A percentile compares a stretch with the other conserved stretches of the same genome.
Evolutionary conservation across 2,113 vertebrate genomes (phyloP).

Genomic region (Galemys pyrenaicus): DNA sequence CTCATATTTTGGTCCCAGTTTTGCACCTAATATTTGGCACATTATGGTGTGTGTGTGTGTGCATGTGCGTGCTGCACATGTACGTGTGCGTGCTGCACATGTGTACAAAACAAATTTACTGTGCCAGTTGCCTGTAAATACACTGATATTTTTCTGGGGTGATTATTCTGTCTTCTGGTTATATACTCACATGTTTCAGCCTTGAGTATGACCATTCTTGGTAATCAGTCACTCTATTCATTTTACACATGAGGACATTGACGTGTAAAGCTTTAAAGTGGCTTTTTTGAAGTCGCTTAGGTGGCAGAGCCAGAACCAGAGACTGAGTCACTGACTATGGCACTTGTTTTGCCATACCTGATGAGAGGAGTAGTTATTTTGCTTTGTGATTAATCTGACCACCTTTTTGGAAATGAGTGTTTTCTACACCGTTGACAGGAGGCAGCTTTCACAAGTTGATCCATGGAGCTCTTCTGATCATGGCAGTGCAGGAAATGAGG

Average conservation of each 20-base stretch:
- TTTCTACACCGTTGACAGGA: background rate
- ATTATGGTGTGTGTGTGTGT: background rate
- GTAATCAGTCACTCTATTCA: background rate
- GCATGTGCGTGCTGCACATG: background rate
- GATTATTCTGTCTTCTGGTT: background rate
- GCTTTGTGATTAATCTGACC: background rate
- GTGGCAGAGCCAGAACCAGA: background rate
- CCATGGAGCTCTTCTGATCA: background rate
- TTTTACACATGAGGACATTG: background rate
- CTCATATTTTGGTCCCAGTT: background rate
- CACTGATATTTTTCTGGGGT: background rate
- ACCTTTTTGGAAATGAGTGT: background rate
- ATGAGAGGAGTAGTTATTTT: background rate
- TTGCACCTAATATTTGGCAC: background rate
- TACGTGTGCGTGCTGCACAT: background rate
- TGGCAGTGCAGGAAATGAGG: background rate
- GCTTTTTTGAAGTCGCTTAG: background rate
- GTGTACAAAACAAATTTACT: background rate
- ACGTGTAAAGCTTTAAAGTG: slow-evolving; percentile 5
- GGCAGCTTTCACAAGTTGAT: background rate
- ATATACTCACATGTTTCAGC: background rate
- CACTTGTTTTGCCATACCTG: background rate
- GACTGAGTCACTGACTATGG: background rate
- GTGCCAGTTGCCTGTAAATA: background rate
- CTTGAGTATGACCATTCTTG: background rate